Conservation (phyloP, 2,888 invertebrate genomes). For the Eupeodes luniger region DNA sequence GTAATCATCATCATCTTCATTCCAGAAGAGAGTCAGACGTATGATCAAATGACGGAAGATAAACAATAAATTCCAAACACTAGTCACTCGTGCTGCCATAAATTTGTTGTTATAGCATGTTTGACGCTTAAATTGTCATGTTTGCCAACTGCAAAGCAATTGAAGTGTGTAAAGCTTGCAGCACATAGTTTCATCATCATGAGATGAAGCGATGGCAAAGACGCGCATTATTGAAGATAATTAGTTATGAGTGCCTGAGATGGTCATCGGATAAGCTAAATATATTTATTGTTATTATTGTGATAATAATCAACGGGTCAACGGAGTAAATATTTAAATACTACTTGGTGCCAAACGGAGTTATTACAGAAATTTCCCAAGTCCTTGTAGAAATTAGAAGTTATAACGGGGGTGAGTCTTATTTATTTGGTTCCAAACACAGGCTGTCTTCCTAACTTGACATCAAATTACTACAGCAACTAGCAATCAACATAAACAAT, state of each 20-base stretch:
- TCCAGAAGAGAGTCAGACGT: not conserved
- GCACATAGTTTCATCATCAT: not conserved
- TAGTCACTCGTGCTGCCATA: slow-evolving; percentile 16
- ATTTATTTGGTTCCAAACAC: too few relatives aligned
- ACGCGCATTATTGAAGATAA: not conserved
- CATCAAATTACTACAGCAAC: too few relatives aligned
- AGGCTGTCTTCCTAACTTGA: too few relatives aligned
- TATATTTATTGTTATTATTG: not conserved
- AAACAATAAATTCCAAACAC: slow-evolving; percentile 44
- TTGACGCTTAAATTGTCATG: slow-evolving; percentile 34
- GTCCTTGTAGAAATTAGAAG: too few relatives aligned
- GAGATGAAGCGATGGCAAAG: not conserved
- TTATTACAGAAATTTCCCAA: too few relatives aligned
- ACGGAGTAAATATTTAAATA: not conserved
- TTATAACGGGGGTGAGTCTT: too few relatives aligned
- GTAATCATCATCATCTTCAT: not conserved
- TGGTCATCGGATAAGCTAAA: slow-evolving; percentile 6
- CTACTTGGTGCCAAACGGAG: too few relatives aligned
- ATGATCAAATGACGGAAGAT: slow-evolving; percentile 56
- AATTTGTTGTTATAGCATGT: slow-evolving; percentile 37
- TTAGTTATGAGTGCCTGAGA: not conserved
- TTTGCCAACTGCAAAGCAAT: slow-evolving; percentile 43
- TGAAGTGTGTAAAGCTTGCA: slow-evolving; percentile 38
- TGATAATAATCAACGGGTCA: not conserved
- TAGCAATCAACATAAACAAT: too few relatives aligned